These are phyloP conservation scores for Caenorhabditis japonica DNA, from an alignment of 2,888 invertebrate species.

Conservation along the genomic window DNA sequence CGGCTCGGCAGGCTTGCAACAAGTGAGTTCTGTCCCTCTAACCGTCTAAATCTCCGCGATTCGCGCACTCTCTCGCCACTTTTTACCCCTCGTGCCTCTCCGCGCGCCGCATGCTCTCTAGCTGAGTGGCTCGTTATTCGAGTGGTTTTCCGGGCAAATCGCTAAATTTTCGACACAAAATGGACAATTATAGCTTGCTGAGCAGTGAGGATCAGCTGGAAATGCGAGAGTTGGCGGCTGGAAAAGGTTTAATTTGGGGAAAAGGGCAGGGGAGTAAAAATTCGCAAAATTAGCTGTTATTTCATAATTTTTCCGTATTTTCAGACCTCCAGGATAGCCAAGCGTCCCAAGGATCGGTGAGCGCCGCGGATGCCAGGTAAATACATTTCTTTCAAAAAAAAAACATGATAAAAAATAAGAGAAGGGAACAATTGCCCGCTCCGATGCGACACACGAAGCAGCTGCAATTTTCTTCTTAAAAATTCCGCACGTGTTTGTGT, in stretches of 20 bases:
- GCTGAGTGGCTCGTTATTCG: no score
- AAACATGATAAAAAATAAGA: not conserved
- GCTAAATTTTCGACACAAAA: not conserved
- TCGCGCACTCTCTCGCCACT: no score
- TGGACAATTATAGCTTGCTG: slow-evolving; percentile 47
- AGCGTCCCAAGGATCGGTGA: not conserved
- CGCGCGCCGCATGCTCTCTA: no score
- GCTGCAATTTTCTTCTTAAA: no score
- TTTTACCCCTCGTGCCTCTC: no score
- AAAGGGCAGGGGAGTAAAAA: not conserved
- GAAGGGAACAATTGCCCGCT: not conserved
- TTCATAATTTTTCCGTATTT: no score
- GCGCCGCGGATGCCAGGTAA: not conserved
- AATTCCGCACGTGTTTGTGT: not conserved
- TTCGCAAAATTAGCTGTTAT: slow-evolving; percentile 5
- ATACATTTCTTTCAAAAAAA: no score
- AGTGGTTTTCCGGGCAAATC: no score
- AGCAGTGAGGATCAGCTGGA: slow-evolving; percentile 38
- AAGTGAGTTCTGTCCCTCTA: not conserved
- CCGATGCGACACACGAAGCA: not conserved
- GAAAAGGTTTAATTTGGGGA: slow-evolving; percentile 8
- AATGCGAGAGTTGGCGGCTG: slow-evolving; percentile 13
- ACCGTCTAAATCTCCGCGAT: not conserved
- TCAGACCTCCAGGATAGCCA: no score
- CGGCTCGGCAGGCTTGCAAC: slow-evolving; percentile 5